phyloP scores from a whole-genome alignment of 1,140 invertebrate species.

The Maniola jurtina region DNA sequence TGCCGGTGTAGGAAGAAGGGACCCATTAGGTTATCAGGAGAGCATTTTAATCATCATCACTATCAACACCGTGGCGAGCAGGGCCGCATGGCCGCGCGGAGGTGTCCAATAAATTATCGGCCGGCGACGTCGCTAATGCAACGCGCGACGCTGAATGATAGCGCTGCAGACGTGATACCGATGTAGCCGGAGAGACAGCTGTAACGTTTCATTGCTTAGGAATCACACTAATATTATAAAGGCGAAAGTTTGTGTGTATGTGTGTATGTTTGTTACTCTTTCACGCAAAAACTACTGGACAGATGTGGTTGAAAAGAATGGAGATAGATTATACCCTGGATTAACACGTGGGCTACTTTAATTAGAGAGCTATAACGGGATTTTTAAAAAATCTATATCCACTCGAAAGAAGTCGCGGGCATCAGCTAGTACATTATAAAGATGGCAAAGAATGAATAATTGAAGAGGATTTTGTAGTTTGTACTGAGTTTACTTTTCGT shows the following conservation, averaged over 20 bases:
- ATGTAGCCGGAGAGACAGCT: neutral
- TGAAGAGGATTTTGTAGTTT: no score
- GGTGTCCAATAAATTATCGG: conserved; percentile 69
- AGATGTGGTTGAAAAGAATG: no score
- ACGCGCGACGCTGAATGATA: conserved; percentile 70
- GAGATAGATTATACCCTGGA: no score
- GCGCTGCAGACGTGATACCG: conserved; percentile 46
- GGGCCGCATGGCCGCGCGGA: conserved; percentile 50
- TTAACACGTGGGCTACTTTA: no score
- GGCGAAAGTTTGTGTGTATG: no score
- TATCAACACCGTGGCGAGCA: conserved; percentile 50
- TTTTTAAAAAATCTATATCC: no score
- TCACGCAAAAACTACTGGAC: no score
- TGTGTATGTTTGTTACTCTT: no score
- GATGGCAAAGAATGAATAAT: neutral
- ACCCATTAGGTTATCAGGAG: conserved; percentile 28
- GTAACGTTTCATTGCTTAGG: neutral
- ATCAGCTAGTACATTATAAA: neutral
- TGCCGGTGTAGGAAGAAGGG: neutral
- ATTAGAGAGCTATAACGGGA: no score
- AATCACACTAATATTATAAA: no score
- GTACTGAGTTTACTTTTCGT: no score
- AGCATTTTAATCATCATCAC: conserved; percentile 34
- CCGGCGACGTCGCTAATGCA: conserved; percentile 71
- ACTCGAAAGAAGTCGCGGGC: no score